These are phyloP conservation scores for Drosophila sp. DNA, from an alignment of 1,140 invertebrate species.

Conservation along the genomic window DNA sequence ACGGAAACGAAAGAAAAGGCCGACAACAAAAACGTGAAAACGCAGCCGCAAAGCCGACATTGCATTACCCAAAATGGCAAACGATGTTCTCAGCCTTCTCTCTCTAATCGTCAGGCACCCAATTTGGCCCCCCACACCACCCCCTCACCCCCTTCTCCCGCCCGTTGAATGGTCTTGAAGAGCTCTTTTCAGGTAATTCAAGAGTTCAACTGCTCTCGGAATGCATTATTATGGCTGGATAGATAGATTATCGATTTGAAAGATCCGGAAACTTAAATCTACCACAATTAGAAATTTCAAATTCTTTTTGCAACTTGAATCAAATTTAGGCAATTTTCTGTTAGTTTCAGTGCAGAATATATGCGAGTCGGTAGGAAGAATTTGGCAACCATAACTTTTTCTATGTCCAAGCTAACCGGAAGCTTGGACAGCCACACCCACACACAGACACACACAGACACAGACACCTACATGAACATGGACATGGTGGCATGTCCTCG, in stretches of 20 bases:
- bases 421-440: constrained; percentile 34
- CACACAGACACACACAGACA: constrained; percentile 14
- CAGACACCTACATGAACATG: constrained; percentile 31
- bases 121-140: too few species aligned
- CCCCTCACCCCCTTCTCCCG: too few species aligned
- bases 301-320: too few species aligned
- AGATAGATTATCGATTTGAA: too few species aligned
- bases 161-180: too few species aligned
- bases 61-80: constrained; percentile 60
- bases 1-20: constrained; percentile 1
- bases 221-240: too few species aligned
- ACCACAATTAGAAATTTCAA: too few species aligned
- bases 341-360: constrained; percentile 1
- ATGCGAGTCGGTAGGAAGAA: not conserved
- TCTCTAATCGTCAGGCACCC: not conserved
- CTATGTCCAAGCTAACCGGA: constrained; percentile 33
- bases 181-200: too few species aligned
- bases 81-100: constrained; percentile 9
- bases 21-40: constrained; percentile 22
- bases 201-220: too few species aligned
- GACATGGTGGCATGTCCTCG: constrained; percentile 29
- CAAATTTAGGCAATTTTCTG: too few species aligned
- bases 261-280: too few species aligned
- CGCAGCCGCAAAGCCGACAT: constrained; percentile 71
- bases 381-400: constrained; percentile 14